These are phyloP conservation scores for Ctenodactylus gundi DNA, from an alignment of 2,113 vertebrate genomes.

Conservation along the genomic window DNA sequence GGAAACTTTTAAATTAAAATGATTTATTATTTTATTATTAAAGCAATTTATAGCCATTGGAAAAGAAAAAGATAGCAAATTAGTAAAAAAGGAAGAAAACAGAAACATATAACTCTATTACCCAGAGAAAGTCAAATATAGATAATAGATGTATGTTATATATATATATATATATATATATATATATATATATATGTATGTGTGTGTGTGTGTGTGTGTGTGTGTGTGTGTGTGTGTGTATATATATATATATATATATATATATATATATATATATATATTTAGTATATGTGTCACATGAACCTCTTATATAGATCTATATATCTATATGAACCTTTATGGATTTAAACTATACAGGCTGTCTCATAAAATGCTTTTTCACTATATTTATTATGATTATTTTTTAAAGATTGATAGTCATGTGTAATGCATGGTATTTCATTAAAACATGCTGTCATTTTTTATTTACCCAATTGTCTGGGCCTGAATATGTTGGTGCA, in stretches of 20 bases:
- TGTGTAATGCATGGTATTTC: background rate
- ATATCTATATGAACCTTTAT: background rate
- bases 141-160: no score
- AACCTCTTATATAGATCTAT: background rate
- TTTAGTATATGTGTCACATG: background rate
- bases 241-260: no score
- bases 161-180: no score
- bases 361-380: background rate
- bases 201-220: no score
- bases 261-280: no score
- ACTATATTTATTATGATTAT: background rate
- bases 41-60: background rate
- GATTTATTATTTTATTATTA: slow-evolving; percentile 50
- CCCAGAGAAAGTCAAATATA: background rate
- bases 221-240: no score
- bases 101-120: background rate
- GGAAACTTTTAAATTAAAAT: slow-evolving; percentile 39
- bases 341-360: background rate
- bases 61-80: slow-evolving; percentile 36
- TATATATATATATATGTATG: no score
- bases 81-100: background rate
- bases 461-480: slow-evolving; percentile 9
- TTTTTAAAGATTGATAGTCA: background rate
- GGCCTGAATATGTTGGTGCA: background rate
- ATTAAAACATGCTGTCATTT: background rate